Evolutionary conservation across 2,888 invertebrate genomes (phyloP), one percentile per base, ranked within the genome.

Genomic region (Molanna angustata): DNA sequence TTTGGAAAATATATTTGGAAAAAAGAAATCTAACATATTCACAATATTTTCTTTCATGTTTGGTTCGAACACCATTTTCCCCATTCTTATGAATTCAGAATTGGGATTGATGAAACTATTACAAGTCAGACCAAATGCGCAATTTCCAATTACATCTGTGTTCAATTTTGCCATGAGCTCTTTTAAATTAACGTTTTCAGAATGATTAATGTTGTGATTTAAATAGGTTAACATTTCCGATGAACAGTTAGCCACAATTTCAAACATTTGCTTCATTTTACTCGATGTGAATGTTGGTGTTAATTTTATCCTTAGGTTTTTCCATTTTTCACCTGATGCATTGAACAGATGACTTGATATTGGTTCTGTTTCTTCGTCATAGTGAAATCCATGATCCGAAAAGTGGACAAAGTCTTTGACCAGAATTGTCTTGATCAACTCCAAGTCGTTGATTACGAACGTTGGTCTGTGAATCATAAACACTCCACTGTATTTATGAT

Each of bases 251-350:
- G 63, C 52, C 9, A 75, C 60, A 0, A 67, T 66, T 6, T 63
- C 62, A 41, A 71, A 73, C 74, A 76, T 74, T 20, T 63, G 66
- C 56, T 72, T 74, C 66, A 79, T 72, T 60, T 73, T 76, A 3
- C n/a, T n/a, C n/a, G n/a, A n/a, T n/a, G n/a, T n/a, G n/a, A n/a
- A n/a, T n/a, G n/a, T n/a, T n/a, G n/a, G 73, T 0, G 73, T 70
- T 18, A 78, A 52, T 42, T 74, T 71, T 1, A 64, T 62, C 9
- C 79, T 64, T 37, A 76, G 60, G 13, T 65, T 63, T 41, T 69
- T 73, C 79, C 79, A 79, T 43, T 70, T 65, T 1, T 66, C 62
- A 2, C 72, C 74, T 2, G 68, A 67, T 18, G 71, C 49, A 11
- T 60, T 59, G 4, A 70, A 60, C 3, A 74, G 57, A 56, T 70